Base-by-base conservation (phyloP, 2,797 vertebrate genomes). In the Catamblyrhynchus diadema region DNA sequence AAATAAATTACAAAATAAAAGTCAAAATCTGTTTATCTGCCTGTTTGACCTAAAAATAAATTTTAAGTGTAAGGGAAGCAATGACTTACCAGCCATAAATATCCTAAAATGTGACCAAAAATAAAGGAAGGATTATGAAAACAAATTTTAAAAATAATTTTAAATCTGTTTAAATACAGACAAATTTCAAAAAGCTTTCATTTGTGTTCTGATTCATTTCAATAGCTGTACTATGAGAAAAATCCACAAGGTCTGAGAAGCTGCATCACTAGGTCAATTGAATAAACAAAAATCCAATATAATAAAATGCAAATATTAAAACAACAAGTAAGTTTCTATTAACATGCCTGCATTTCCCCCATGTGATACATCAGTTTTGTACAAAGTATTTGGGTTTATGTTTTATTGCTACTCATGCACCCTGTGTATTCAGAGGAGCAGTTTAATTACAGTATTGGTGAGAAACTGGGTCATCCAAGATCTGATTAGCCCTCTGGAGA, bases 401-500 rank as follows among this genome's bases (percentile, higher is more conserved):
- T 54, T 88, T 79, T 56, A 59, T 20, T 72, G 60, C 5, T 7
- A 24, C 20, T 84, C 51, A 41, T 10, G 39, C 54, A 85, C 8
- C 14, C 48, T 60, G 77, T 72, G 51, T 25, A 80, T 65, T 78
- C 65, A 77, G 18, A 73, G n/a, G 8, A 45, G 83, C 25, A 2
- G 33, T 81, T 89, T 91, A 85, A 94, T 93, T 89, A 87, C 81
- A 91, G 48, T 60, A 54, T 3, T 71, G 79, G 45, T 45, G 33
- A 88, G 87, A 88, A 96, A 95, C 57, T 94, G 95, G 91, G 94
- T 93, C 96, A 91, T 3, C 24, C 5, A 35, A 71, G 65, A 94
- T 88, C 93, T 90, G 84, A 94, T 94, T 60, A 94, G 85, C 66
- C 75, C 85, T 61, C 85, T 32, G 45, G 89, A 94, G 82, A 74